Evolutionary conservation across 2,113 vertebrate genomes (phyloP).

Genomic region (Centrocercus urophasianus): DNA sequence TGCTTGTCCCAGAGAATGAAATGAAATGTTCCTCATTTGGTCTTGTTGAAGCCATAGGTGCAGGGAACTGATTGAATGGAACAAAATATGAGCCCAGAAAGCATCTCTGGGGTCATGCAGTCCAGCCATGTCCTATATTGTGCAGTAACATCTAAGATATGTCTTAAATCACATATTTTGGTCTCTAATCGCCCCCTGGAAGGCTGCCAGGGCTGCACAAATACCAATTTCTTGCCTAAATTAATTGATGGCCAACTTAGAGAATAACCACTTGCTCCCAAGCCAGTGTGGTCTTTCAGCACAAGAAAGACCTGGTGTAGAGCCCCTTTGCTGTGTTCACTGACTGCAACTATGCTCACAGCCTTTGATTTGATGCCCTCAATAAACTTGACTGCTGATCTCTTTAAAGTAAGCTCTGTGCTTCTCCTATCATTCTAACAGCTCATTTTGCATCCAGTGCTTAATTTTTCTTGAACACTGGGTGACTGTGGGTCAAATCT

Average conservation of each 20-base stretch:
- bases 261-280: background rate
- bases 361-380: background rate
- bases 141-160: background rate
- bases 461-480: background rate
- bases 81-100: background rate
- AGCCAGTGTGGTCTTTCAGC: background rate
- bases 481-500: background rate
- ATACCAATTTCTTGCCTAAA: background rate
- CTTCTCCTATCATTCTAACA: background rate
- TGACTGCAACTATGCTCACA: background rate
- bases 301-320: background rate
- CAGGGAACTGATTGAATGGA: background rate
- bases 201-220: background rate
- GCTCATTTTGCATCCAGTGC: background rate
- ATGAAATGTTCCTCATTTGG: background rate
- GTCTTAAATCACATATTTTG: background rate
- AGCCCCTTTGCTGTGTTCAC: background rate
- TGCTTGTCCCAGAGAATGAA: background rate
- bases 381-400: background rate
- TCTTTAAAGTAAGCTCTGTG: background rate
- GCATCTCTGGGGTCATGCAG: background rate
- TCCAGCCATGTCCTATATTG: background rate
- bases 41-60: background rate
- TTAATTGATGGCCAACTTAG: background rate
- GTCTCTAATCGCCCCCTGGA: background rate